These are phyloP conservation scores for Trinectes maculatus DNA, from an alignment of 2,113 vertebrate species.

Conservation along the genomic window DNA sequence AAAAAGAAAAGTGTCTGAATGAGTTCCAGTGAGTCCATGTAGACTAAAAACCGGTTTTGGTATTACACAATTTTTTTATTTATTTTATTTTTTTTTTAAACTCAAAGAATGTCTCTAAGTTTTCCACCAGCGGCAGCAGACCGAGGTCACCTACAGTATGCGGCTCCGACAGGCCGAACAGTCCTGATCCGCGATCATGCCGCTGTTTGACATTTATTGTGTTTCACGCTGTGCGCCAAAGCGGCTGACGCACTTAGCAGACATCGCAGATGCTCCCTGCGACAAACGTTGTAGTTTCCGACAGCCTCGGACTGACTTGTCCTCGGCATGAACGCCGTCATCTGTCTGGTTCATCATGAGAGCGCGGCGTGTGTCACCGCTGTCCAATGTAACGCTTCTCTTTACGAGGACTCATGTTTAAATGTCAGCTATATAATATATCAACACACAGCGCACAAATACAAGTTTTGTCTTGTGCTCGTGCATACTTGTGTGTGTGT, in stretches of 20 bases:
- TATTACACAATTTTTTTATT: no score
- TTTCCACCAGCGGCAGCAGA: constrained; percentile 39
- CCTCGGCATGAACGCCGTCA: constrained; percentile 34
- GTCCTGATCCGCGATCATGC: constrained; percentile 35
- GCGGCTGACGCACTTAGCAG: constrained; percentile 45
- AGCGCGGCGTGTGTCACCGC: constrained; percentile 17
- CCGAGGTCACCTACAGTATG: constrained; percentile 45
- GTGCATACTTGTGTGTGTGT: neutral
- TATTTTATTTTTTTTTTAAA: no score
- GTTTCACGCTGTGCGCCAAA: constrained; percentile 44
- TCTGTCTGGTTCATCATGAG: constrained; percentile 14
- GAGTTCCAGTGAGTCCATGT: constrained; percentile 16
- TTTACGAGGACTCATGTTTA: constrained; percentile 29
- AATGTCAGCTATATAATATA: constrained; percentile 44
- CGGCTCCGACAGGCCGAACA: no score
- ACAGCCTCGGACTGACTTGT: constrained; percentile 28
- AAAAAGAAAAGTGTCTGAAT: constrained; percentile 30
- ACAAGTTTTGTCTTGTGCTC: neutral
- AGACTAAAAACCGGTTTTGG: constrained; percentile 45
- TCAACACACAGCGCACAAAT: neutral
- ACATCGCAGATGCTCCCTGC: constrained; percentile 34
- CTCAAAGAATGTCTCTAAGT: constrained; percentile 46
- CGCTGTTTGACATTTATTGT: constrained; percentile 65
- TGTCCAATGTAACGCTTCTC: constrained; percentile 48
- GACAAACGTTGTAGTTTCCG: constrained; percentile 44